Evolutionary conservation across 2,113 vertebrate genomes (phyloP).

Genomic region (Varanus salvator): DNA sequence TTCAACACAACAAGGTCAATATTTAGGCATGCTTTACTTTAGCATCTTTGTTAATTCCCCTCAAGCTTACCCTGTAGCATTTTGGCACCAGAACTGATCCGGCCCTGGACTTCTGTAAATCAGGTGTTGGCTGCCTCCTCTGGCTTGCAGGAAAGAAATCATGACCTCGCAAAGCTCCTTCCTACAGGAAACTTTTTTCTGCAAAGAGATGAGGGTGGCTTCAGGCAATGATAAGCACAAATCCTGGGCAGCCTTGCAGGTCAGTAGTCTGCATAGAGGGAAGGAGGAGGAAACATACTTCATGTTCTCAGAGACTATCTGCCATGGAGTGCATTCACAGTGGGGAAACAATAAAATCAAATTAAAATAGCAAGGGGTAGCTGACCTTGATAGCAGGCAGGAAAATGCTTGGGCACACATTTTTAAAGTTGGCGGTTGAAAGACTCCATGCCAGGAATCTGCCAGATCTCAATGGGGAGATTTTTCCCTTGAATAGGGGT

Average conservation of each 20-base stretch:
- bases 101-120: neutral
- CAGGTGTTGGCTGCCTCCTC: neutral
- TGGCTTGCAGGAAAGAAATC: neutral
- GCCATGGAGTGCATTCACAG: neutral
- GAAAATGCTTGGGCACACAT: no score
- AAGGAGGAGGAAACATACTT: accelerated
- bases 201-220: neutral
- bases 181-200: neutral
- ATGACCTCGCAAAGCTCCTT: neutral
- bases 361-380: no score
- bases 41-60: neutral
- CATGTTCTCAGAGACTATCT: accelerated
- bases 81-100: neutral
- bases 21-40: neutral
- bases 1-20: slow-evolving; percentile 1
- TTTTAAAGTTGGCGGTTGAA: no score
- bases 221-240: neutral
- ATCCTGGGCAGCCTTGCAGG: neutral
- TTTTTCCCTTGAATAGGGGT: no score
- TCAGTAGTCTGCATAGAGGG: accelerated
- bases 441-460: no score
- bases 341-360: no score
- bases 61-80: neutral
- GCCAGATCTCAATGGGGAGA: no score
- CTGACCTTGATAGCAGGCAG: no score